These are phyloP conservation scores for Nothocercus julius DNA, from an alignment of 2,113 vertebrate genomes.

Conservation along the genomic window DNA sequence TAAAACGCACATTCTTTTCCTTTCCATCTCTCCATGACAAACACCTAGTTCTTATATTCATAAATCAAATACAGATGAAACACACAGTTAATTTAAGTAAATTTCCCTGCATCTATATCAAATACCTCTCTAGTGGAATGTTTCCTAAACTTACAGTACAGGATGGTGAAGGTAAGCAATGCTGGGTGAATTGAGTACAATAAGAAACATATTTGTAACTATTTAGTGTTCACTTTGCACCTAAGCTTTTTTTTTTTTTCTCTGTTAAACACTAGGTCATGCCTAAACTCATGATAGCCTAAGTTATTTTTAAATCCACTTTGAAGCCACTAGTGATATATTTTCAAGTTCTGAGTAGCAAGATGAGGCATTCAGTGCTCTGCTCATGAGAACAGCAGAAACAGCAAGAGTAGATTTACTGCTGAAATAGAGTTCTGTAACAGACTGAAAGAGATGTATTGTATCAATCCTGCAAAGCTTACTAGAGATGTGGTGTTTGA, in stretches of 20 bases:
- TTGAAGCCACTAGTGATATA: slow-evolving; percentile 52
- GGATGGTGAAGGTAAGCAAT: slow-evolving; percentile 45
- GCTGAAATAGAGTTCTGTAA: background rate
- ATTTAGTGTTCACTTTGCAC: slow-evolving; percentile 45
- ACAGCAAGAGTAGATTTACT: background rate
- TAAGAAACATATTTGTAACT: slow-evolving; percentile 46
- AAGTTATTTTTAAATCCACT: slow-evolving; percentile 49
- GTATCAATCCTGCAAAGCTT: background rate
- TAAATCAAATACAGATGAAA: background rate
- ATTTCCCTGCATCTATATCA: slow-evolving; percentile 24
- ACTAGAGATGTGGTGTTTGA: background rate
- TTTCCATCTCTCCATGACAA: background rate
- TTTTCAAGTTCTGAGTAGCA: slow-evolving; percentile 21
- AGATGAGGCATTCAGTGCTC: slow-evolving; percentile 20
- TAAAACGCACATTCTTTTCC: background rate
- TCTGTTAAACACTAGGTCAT: slow-evolving; percentile 55
- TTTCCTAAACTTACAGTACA: slow-evolving; percentile 14
- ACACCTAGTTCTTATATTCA: background rate
- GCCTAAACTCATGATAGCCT: slow-evolving; percentile 48
- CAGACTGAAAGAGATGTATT: background rate
- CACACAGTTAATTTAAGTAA: background rate
- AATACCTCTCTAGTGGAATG: slow-evolving; percentile 30
- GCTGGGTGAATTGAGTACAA: slow-evolving; percentile 44
- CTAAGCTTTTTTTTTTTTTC: slow-evolving; percentile 31
- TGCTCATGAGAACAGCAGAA: background rate